These are phyloP conservation scores for Notechis scutatus DNA, from an alignment of 2,113 vertebrate species.

Conservation along the genomic window DNA sequence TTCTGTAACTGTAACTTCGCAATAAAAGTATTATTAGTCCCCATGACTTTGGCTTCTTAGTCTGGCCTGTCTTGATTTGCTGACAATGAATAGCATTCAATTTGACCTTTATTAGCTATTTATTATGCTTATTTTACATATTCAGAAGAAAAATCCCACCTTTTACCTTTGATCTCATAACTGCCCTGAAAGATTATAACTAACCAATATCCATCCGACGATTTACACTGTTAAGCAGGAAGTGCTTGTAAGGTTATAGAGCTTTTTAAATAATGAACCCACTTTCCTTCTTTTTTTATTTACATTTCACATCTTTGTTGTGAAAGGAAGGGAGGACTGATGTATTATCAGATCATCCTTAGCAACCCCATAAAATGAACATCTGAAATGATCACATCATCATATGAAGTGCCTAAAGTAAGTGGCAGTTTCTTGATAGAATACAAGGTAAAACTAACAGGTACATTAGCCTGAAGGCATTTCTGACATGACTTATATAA, in stretches of 20 bases:
- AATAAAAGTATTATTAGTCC: neutral
- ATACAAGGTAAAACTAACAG: neutral
- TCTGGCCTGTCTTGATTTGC: neutral
- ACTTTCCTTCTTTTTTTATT: neutral
- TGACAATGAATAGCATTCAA: neutral
- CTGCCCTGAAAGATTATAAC: neutral
- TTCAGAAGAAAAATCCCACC: neutral
- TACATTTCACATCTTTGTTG: neutral
- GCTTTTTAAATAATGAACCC: neutral
- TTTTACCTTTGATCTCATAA: neutral
- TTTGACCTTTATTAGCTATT: neutral
- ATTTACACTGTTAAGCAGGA: neutral
- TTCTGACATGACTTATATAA: neutral
- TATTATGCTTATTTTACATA: neutral
- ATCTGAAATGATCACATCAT: neutral
- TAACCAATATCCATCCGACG: neutral
- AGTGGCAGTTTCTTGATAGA: neutral
- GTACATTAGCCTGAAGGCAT: neutral
- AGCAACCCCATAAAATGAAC: neutral
- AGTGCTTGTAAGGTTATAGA: neutral
- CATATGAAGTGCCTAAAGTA: neutral
- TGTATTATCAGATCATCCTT: neutral
- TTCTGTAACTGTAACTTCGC: neutral
- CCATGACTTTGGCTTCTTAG: neutral
- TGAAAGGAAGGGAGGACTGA: neutral